A percentile compares a stretch with the other conserved stretches of the same genome.
Evolutionary conservation across 1,140 invertebrate species (phyloP).

Genomic region (Hycleus cichorii): DNA sequence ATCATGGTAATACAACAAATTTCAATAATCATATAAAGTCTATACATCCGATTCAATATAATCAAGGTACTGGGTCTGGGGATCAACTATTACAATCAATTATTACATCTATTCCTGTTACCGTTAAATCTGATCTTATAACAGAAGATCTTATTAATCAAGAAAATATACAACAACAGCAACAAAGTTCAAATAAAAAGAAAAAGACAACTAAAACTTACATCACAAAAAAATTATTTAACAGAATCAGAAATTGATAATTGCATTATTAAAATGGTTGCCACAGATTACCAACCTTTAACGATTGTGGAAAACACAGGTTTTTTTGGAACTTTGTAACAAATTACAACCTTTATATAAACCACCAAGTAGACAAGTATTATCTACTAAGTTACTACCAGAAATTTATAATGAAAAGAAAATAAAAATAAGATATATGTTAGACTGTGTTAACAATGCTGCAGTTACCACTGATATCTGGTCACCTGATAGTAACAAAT

Average conservation of each 20-base stretch:
- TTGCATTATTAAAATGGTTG: conserved; percentile 5
- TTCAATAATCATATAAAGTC: no score
- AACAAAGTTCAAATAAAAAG: no score
- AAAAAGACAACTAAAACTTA: not conserved
- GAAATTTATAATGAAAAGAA: not conserved
- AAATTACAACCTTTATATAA: conserved; percentile 11
- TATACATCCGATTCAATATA: no score
- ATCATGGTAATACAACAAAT: no score
- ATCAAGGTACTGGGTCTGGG: no score
- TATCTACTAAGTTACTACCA: not conserved
- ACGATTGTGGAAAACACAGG: conserved; percentile 16
- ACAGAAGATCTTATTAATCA: no score
- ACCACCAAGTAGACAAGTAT: conserved; percentile 13
- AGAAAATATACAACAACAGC: no score
- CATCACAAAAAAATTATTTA: not conserved
- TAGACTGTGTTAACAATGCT: not conserved
- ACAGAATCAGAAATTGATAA: not conserved
- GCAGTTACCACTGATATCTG: conserved; percentile 18
- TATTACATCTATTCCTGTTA: no score
- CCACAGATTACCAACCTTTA: conserved; percentile 10
- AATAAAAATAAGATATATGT: conserved; percentile 1
- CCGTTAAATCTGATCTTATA: no score
- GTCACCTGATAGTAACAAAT: conserved; percentile 15
- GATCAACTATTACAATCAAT: no score
- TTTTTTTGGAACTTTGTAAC: conserved; percentile 12